A percentile compares a stretch with the other conserved stretches of the same genome.
Conservation (phyloP, 2,888 invertebrate genomes). For the Nomada ruficornis region DNA sequence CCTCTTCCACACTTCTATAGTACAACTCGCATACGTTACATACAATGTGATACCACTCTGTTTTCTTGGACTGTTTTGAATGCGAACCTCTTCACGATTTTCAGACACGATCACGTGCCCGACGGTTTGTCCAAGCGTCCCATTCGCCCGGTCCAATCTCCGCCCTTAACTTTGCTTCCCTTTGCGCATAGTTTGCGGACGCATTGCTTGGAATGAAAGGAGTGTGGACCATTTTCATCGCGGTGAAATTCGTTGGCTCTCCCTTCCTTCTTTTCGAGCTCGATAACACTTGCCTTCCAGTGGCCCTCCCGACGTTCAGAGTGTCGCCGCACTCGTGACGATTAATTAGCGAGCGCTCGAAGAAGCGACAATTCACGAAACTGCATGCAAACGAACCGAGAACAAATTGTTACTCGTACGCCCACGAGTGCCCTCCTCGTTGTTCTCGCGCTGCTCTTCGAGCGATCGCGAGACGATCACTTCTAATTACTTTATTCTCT, state of each 20-base stretch:
- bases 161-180: not conserved
- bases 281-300: conserved; percentile 25
- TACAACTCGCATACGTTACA: conserved; percentile 31
- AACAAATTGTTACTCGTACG: not conserved
- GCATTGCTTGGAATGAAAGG: not conserved
- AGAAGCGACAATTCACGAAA: not conserved
- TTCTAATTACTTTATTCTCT: conserved; percentile 40
- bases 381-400: not conserved
- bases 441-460: conserved; percentile 9
- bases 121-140: conserved; percentile 18
- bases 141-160: not conserved
- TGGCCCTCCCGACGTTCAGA: conserved; percentile 5
- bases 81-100: conserved; percentile 50
- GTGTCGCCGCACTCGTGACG: conserved; percentile 11
- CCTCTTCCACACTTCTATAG: conserved; percentile 22
- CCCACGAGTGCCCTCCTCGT: not conserved
- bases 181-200: not conserved
- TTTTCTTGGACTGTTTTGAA: conserved; percentile 52
- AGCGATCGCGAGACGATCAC: conserved; percentile 12
- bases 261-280: not conserved
- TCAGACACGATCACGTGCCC: conserved; percentile 38
- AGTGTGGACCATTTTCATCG: not conserved
- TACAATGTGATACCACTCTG: not conserved
- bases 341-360: conserved; percentile 18
- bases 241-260: not conserved